Evolutionary conservation across 2,113 vertebrate species (phyloP).

Genomic region (Lophura nycthemera): DNA sequence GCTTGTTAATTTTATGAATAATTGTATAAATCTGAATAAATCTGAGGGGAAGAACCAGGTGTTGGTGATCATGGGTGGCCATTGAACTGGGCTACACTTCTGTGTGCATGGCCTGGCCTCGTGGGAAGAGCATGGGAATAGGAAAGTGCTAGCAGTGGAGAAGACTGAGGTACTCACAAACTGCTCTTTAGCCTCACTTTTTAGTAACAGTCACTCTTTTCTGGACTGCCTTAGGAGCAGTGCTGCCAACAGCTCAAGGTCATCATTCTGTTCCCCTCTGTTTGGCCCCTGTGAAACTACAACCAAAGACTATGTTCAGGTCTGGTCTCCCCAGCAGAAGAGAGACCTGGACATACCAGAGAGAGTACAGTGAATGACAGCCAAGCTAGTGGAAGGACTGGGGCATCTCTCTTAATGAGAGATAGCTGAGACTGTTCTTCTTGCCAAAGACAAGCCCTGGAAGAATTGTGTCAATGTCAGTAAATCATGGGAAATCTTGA

Average conservation of each 20-base stretch:
- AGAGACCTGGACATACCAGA: neutral
- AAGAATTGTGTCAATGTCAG: too few relatives aligned
- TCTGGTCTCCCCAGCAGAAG: neutral
- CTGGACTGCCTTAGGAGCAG: neutral
- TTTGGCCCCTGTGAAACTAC: neutral
- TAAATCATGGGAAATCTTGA: too few relatives aligned
- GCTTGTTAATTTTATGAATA: neutral
- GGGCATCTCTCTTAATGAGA: neutral
- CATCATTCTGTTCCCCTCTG: neutral
- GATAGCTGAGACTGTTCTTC: neutral
- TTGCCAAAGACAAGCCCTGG: too few relatives aligned
- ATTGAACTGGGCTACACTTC: too few relatives aligned
- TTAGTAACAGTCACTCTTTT: neutral
- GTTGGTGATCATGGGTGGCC: too few relatives aligned
- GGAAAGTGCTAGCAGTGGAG: neutral
- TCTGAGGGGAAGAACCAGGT: too few relatives aligned
- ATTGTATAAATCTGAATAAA: too few relatives aligned
- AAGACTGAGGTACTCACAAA: neutral
- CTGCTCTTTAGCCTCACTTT: neutral
- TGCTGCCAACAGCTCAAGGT: neutral
- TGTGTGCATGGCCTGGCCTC: too few relatives aligned
- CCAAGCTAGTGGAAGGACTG: neutral
- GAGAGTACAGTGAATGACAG: neutral
- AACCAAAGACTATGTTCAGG: neutral
- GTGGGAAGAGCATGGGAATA: too few relatives aligned